A percentile compares a stretch with the other conserved stretches of the same genome.
phyloP scores from a whole-genome alignment of 2,888 invertebrate genomes.

The Carterocephalus palaemon region DNA sequence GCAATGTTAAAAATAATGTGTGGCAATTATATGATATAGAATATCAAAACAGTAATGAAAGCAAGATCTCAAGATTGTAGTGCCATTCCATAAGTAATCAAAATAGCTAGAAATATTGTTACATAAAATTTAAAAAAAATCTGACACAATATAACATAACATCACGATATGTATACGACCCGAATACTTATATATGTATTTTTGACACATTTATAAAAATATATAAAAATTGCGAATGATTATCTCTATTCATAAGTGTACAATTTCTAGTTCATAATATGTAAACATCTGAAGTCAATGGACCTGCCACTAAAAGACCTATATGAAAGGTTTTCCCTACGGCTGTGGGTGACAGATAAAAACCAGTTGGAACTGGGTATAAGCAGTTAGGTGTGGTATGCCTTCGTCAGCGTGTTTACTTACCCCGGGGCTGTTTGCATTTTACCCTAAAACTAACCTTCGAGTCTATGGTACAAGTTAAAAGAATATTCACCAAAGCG shows the following conservation, averaged over 20 bases:
- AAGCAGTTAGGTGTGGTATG: conserved; percentile 57
- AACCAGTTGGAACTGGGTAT: conserved; percentile 54
- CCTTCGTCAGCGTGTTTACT: conserved; percentile 76
- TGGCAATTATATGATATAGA: not conserved
- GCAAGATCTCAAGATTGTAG: too few relatives aligned
- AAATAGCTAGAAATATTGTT: too few relatives aligned
- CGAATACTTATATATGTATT: too few relatives aligned
- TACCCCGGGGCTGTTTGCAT: conserved; percentile 73
- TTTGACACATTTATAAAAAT: not conserved
- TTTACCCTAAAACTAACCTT: conserved; percentile 68
- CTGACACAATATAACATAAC: too few relatives aligned
- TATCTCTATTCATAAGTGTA: not conserved
- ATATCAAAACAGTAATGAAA: not conserved
- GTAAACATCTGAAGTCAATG: conserved; percentile 41
- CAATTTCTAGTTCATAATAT: not conserved
- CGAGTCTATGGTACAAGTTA: conserved; percentile 34
- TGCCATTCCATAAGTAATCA: too few relatives aligned
- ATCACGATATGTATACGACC: too few relatives aligned
- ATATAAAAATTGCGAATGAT: not conserved
- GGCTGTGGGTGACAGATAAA: conserved; percentile 71
- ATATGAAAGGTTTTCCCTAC: conserved; percentile 54
- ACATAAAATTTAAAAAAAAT: too few relatives aligned
- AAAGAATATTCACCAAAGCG: conserved; percentile 29
- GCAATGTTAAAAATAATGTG: not conserved
- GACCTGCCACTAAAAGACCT: conserved; percentile 51